Evolutionary conservation across 2,797 vertebrate species (phyloP).

Genomic region (Australoheros facetus): DNA sequence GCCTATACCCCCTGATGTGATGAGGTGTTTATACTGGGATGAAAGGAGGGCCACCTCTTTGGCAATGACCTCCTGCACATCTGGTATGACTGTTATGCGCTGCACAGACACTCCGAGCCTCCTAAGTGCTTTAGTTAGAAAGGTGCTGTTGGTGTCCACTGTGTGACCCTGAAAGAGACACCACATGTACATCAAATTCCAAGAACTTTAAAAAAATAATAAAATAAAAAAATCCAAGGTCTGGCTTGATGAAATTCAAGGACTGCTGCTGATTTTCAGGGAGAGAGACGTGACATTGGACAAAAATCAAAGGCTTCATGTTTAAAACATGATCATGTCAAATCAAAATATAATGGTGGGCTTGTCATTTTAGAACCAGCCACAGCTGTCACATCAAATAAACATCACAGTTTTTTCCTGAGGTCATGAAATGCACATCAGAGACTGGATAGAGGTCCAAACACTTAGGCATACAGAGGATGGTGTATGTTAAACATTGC

Average conservation of each 20-base stretch:
- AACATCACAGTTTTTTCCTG: constrained; percentile 14
- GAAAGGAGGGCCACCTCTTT: constrained; percentile 86
- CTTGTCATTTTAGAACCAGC: constrained; percentile 30
- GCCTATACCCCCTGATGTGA: constrained; percentile 93
- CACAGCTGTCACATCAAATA: constrained; percentile 37
- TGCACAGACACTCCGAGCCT: constrained; percentile 88
- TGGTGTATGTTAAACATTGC: not conserved
- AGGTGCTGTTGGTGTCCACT: constrained; percentile 92
- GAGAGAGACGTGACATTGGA: constrained; percentile 26
- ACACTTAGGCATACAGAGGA: constrained; percentile 17
- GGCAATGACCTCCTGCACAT: constrained; percentile 87
- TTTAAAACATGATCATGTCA: constrained; percentile 51
- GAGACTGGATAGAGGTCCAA: not conserved
- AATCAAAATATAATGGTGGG: constrained; percentile 16
- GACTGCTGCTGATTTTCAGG: constrained; percentile 7
- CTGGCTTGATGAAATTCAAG: constrained; percentile 24
- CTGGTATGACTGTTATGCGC: constrained; percentile 89
- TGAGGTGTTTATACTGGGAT: constrained; percentile 85
- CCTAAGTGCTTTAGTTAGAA: constrained; percentile 87
- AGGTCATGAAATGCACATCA: constrained; percentile 13
- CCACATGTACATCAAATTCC: constrained; percentile 3
- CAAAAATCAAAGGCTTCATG: constrained; percentile 53
- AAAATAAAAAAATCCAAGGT: constrained; percentile 10
- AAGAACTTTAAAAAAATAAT: not conserved
- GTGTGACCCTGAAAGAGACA: constrained; percentile 87